Percentiles rank a stretch among this genome's conserved stretches.
phyloP scores from a whole-genome alignment of 1,140 invertebrate genomes.

The Berghia stephanieae region DNA sequence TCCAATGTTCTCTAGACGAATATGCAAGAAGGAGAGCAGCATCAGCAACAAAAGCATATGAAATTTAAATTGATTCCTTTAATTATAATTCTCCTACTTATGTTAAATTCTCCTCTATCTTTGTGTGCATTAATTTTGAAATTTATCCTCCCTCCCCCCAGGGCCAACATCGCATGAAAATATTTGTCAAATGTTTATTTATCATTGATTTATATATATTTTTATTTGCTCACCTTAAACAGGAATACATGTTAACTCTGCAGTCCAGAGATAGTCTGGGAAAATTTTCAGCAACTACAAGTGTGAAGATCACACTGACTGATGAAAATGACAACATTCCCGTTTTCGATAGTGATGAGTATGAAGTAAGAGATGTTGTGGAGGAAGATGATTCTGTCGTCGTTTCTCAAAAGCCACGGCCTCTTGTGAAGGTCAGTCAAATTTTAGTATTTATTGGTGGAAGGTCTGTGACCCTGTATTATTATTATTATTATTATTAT shows the following conservation, averaged over 20 bases:
- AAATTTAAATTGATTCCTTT: too few relatives aligned
- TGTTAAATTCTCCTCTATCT: too few relatives aligned
- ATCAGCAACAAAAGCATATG: too few relatives aligned
- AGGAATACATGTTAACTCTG: constrained; percentile 52
- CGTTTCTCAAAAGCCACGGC: constrained; percentile 36
- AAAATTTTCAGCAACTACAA: constrained; percentile 69
- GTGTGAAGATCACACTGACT: constrained; percentile 43
- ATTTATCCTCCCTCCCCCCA: too few relatives aligned
- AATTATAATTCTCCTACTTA: too few relatives aligned
- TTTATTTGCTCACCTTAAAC: constrained; percentile 25
- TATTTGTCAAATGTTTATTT: constrained; percentile 31
- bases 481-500: too few relatives aligned
- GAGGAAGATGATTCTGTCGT: constrained; percentile 79
- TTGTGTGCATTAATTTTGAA: too few relatives aligned
- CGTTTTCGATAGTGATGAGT: constrained; percentile 47
- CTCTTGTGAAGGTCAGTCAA: constrained; percentile 49
- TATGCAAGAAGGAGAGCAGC: too few relatives aligned
- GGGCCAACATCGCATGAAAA: too few relatives aligned
- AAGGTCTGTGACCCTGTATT: too few relatives aligned
- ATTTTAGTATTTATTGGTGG: neutral
- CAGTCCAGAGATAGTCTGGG: constrained; percentile 53
- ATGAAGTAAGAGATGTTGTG: constrained; percentile 87
- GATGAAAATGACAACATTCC: constrained; percentile 60
- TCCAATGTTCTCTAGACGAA: too few relatives aligned
- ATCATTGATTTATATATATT: neutral